A percentile compares a stretch with the other conserved stretches of the same genome.
These are phyloP conservation scores for Nematolebias whitei DNA, from an alignment of 2,113 vertebrate genomes.

Conservation along the genomic window DNA sequence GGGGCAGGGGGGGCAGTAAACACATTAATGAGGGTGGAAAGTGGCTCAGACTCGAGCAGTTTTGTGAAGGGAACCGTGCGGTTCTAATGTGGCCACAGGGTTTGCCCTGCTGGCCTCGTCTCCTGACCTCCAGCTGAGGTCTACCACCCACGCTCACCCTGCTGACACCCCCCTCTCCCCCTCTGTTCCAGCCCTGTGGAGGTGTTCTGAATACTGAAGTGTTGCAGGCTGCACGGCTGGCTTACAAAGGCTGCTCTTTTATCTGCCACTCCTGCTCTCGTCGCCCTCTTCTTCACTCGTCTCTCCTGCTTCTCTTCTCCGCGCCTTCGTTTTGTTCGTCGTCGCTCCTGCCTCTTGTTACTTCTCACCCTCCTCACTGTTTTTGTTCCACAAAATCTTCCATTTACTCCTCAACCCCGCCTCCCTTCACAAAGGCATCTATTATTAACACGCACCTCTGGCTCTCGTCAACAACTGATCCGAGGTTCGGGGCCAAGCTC, in stretches of 20 bases:
- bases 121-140: conserved; percentile 45
- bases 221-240: conserved; percentile 50
- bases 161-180: conserved; percentile 1
- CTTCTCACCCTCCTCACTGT: conserved; percentile 29
- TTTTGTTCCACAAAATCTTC: conserved; percentile 69
- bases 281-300: conserved; percentile 29
- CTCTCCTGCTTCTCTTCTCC: conserved; percentile 24
- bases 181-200: conserved; percentile 26
- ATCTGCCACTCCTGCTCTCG: conserved; percentile 37
- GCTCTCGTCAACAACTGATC: conserved; percentile 57
- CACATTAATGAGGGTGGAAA: conserved; percentile 16
- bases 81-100: conserved; percentile 34
- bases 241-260: conserved; percentile 65
- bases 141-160: conserved; percentile 22
- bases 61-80: conserved; percentile 26
- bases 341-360: conserved; percentile 37
- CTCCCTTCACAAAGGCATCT: conserved; percentile 60
- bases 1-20: conserved; percentile 16
- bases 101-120: conserved; percentile 20
- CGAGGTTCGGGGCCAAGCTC: conserved; percentile 56
- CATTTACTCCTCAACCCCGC: conserved; percentile 31
- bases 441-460: conserved; percentile 75
- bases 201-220: conserved; percentile 57
- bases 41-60: conserved; percentile 33
- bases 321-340: conserved; percentile 31